These are phyloP conservation scores for Omphaloscelis lunosa DNA, from an alignment of 2,888 invertebrate species.

Conservation along the genomic window DNA sequence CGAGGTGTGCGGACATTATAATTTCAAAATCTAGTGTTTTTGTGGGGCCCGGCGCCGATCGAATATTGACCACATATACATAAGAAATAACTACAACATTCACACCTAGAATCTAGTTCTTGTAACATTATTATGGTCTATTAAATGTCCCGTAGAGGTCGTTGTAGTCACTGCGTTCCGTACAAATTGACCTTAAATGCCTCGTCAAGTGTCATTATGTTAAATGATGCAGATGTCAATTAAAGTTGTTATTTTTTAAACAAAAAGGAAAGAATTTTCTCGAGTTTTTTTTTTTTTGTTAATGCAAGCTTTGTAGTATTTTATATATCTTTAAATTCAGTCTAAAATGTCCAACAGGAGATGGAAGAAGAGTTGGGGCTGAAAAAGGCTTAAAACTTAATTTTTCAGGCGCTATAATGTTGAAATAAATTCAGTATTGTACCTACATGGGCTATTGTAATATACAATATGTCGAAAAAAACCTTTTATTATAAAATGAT, in stretches of 20 bases:
- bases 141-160: constrained; percentile 54
- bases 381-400: background rate
- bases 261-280: constrained; percentile 23
- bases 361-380: background rate
- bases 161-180: constrained; percentile 38
- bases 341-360: background rate
- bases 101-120: constrained; percentile 59
- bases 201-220: constrained; percentile 34
- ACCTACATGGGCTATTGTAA: background rate
- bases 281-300: background rate
- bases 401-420: background rate
- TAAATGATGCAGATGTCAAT: constrained; percentile 28
- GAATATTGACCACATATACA: constrained; percentile 65
- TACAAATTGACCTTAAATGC: constrained; percentile 45
- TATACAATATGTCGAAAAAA: no score
- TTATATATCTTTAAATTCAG: background rate
- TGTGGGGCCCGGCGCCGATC: constrained; percentile 70
- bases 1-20: constrained; percentile 70
- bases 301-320: background rate
- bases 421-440: background rate
- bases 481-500: no score
- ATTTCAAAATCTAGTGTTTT: constrained; percentile 81
- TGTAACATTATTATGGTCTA: constrained; percentile 37
- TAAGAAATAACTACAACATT: constrained; percentile 50
- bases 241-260: constrained; percentile 22